Conservation (phyloP, 2,113 vertebrate species). For the Halcyon senegalensis region DNA sequence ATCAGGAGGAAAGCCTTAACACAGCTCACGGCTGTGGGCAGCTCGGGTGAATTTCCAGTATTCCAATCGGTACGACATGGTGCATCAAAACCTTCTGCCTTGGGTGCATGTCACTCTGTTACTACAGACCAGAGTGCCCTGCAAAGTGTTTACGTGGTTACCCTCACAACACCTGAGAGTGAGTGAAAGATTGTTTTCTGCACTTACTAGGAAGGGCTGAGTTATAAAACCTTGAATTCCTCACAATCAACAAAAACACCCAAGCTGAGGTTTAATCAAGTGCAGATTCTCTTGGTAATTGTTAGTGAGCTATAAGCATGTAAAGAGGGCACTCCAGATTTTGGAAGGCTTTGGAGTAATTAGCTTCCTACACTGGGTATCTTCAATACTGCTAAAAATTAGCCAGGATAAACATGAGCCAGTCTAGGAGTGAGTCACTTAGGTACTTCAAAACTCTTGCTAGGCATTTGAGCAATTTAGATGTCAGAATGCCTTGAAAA, state of each 20-base stretch:
- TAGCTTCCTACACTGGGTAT: neutral
- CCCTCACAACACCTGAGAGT: neutral
- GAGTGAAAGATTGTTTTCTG: neutral
- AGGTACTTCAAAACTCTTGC: neutral
- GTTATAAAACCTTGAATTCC: neutral
- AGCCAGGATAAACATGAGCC: neutral
- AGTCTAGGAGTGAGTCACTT: neutral
- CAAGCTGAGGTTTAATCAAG: neutral
- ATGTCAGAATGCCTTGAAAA: neutral
- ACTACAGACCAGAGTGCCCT: neutral
- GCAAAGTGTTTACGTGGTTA: neutral
- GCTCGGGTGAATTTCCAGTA: neutral
- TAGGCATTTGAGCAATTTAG: neutral
- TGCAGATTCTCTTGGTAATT: neutral
- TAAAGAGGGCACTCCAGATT: neutral
- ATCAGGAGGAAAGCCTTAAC: neutral
- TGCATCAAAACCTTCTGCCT: neutral
- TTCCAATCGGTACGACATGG: neutral
- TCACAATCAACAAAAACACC: neutral
- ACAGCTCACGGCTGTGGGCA: neutral
- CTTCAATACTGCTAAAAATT: neutral
- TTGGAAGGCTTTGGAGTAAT: neutral
- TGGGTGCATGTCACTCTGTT: neutral
- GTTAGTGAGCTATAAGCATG: neutral
- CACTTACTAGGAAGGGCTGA: neutral